Base-by-base conservation (phyloP, 2,888 invertebrate species). In the Chaitophorus viminalis region DNA sequence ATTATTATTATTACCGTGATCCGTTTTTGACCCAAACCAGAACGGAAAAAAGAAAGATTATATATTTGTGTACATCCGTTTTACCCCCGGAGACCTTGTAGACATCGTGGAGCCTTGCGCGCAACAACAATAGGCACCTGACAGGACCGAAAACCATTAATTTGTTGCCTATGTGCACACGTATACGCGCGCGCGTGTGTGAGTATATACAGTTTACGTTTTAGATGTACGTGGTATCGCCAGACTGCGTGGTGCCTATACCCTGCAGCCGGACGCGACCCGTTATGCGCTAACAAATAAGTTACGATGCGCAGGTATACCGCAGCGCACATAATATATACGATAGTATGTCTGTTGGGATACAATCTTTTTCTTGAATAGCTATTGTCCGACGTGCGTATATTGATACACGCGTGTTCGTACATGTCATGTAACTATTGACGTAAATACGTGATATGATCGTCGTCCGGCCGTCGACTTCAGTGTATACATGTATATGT, bases 231-330 rank as follows among this genome's bases (percentile, higher is more conserved):
- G 25, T 54, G 39, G 21, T 65, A 54, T 60, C 74, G 70, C 86
- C 72, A 86, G 86, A 86, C 86, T 86, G 78, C 78, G 72, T 86
- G 86, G 86, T 79, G 79, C 86, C 86, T 65, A 29, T 29, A 46
- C 72, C 29, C 60, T n/a, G 18, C n/a, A n/a, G n/a, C 68, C n/a
- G 46, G 82, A 72, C 60, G n/a, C 39, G 75, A 75, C 60, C 74
- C 83, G 75, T 75, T 75, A 75, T 36, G 39, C 25, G 29, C 60
- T 21, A 75, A 75, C 52, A 60, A 39, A 65, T 39, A 65, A 33
- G 52, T 82, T 84, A 75, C 72, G 70, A 72, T 82, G 33, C 54
- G n/a, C 82, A 82, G 82, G 82, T 82, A 82, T 5, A 60, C 36
- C 39, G 39, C 79, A 36, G n/a, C 36, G n/a, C 11, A 60, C n/a